A percentile compares a stretch with the other conserved stretches of the same genome.
These are phyloP conservation scores for Tupaia tana DNA, from an alignment of 2,113 vertebrate species.

Conservation along the genomic window DNA sequence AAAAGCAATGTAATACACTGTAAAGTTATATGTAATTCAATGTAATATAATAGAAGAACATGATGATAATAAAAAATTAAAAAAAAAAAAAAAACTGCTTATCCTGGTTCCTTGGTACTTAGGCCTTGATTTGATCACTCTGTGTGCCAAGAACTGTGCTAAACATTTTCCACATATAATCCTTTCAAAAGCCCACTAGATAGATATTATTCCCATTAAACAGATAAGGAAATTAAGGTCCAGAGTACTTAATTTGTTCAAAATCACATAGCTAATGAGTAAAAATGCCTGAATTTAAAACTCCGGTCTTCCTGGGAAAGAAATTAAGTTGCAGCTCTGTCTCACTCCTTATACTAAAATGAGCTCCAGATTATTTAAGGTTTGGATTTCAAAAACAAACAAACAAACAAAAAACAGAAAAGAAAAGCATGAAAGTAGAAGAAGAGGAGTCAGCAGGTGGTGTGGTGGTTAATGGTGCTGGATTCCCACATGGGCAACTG, in stretches of 20 bases:
- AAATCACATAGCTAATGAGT: slow-evolving; percentile 54
- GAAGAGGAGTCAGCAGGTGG: no score
- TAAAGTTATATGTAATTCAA: no score
- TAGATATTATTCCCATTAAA: slow-evolving; percentile 13
- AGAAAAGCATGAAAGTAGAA: no score
- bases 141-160: not conserved
- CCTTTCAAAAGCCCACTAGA: not conserved
- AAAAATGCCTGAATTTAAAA: slow-evolving; percentile 42
- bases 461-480: no score
- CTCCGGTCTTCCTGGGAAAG: slow-evolving; percentile 38
- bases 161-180: not conserved
- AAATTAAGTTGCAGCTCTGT: slow-evolving; percentile 46
- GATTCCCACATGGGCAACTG: no score
- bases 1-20: no score
- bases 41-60: no score
- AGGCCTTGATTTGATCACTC: not conserved
- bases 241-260: slow-evolving; percentile 39
- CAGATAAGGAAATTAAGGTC: slow-evolving; percentile 18
- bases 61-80: no score
- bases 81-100: no score
- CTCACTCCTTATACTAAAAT: slow-evolving; percentile 42
- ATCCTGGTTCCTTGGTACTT: not conserved
- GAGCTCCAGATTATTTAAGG: slow-evolving; percentile 46
- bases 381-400: slow-evolving; percentile 26
- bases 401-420: no score